Conservation (phyloP, 2,888 invertebrate genomes). For the Acronicta aceris region DNA sequence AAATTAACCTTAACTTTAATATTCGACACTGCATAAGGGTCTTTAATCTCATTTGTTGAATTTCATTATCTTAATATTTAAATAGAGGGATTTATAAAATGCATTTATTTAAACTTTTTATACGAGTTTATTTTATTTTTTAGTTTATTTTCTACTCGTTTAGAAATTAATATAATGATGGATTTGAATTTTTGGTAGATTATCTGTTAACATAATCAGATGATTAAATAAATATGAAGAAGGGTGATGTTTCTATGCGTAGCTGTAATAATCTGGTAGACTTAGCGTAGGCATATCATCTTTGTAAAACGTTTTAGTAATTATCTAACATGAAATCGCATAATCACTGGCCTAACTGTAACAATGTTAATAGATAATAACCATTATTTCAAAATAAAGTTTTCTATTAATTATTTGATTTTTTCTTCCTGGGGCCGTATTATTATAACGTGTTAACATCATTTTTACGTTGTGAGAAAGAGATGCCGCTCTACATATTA, state of each 20-base stretch:
- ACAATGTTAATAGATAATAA: constrained; percentile 89
- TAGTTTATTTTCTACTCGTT: constrained; percentile 85
- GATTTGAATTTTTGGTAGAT: constrained; percentile 85
- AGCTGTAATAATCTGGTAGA: constrained; percentile 60
- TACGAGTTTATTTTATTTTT: constrained; percentile 78
- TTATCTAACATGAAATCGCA: constrained; percentile 77
- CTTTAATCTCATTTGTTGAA: constrained; percentile 84
- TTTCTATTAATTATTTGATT: constrained; percentile 71
- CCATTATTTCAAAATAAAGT: constrained; percentile 88
- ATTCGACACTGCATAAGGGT: constrained; percentile 70
- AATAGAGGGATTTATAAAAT: constrained; percentile 85
- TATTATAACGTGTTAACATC: too few relatives aligned
- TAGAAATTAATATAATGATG: constrained; percentile 72
- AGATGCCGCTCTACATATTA: too few relatives aligned
- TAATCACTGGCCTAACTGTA: constrained; percentile 86
- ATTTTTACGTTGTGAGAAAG: too few relatives aligned
- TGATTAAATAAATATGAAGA: constrained; percentile 50
- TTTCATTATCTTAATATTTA: constrained; percentile 83
- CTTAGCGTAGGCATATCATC: constrained; percentile 85
- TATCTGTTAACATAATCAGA: constrained; percentile 84
- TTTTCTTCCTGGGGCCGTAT: constrained; percentile 54
- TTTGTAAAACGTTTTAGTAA: constrained; percentile 82
- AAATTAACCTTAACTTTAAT: constrained; percentile 73
- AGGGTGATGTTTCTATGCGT: constrained; percentile 60
- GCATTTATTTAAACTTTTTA: constrained; percentile 89